A percentile compares a stretch with the other conserved stretches of the same genome.
phyloP scores from a whole-genome alignment of 2,888 invertebrate genomes.

The Protodeltote pygarga region DNA sequence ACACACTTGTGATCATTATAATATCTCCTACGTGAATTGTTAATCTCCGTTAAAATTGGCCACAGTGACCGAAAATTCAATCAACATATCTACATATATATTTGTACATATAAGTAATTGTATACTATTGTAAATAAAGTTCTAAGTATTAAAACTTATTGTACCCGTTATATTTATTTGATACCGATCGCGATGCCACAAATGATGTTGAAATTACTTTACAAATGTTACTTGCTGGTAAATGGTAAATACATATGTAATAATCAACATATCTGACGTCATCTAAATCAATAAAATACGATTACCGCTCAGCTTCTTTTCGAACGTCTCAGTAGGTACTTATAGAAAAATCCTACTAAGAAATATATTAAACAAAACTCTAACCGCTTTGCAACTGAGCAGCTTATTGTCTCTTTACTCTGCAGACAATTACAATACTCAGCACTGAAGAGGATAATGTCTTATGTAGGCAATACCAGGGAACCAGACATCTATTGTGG shows the following conservation, averaged over 20 bases:
- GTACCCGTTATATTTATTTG: conserved; percentile 39
- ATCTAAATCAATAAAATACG: no score
- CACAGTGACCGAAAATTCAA: no score
- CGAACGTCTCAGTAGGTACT: no score
- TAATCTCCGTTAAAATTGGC: no score
- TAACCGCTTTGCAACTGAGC: conserved; percentile 26
- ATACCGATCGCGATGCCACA: conserved; percentile 31
- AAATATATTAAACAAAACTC: conserved; percentile 39
- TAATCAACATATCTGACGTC: no score
- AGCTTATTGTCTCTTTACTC: conserved; percentile 25
- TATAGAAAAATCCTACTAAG: conserved; percentile 22
- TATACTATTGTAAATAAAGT: no score
- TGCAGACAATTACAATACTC: conserved; percentile 40
- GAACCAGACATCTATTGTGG: conserved; percentile 28
- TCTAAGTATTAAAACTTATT: conserved; percentile 48
- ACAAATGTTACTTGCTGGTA: conserved; percentile 31
- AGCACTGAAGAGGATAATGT: conserved; percentile 49
- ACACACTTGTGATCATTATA: no score
- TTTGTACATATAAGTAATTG: no score
- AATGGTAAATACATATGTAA: conserved; percentile 27
- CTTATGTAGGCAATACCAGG: conserved; percentile 15
- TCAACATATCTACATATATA: no score
- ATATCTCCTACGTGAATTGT: no score
- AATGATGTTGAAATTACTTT: conserved; percentile 34
- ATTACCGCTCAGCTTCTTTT: no score